Conservation (phyloP, 1,140 invertebrate species). For the Aphelinus certus region DNA sequence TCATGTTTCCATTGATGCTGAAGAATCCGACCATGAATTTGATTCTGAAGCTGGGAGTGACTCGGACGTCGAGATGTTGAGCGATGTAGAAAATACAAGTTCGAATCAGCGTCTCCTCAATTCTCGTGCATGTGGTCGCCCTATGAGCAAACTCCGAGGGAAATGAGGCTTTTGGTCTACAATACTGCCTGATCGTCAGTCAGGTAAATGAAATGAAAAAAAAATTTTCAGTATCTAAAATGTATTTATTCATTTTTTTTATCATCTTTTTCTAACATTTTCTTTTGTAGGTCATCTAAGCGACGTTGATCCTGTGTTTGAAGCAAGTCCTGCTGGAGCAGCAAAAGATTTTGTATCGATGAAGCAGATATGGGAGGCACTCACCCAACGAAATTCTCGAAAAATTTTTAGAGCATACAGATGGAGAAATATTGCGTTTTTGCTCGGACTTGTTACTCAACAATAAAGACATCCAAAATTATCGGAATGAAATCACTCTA, state of each 20-base stretch:
- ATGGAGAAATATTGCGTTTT: constrained; percentile 26
- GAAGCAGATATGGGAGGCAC: constrained; percentile 35
- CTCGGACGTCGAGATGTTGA: too few species aligned
- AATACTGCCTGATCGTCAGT: too few species aligned
- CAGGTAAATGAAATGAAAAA: too few species aligned
- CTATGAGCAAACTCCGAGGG: too few species aligned
- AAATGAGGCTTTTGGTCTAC: too few species aligned
- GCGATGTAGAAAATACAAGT: too few species aligned
- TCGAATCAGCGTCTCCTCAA: too few species aligned
- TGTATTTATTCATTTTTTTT: neutral
- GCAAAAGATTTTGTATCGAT: constrained; percentile 9
- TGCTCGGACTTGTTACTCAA: constrained; percentile 4
- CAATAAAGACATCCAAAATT: constrained; percentile 17
- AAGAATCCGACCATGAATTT: too few species aligned
- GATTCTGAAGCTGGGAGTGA: too few species aligned
- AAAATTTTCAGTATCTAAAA: too few species aligned
- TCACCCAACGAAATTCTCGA: constrained; percentile 31
- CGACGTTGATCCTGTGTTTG: neutral
- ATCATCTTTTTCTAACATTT: neutral
- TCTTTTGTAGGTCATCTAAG: neutral
- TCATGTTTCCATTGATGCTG: too few species aligned
- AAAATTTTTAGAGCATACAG: constrained; percentile 35
- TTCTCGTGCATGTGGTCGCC: too few species aligned
- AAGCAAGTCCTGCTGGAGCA: neutral
- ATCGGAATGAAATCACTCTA: constrained; percentile 34